Evolutionary conservation across 2,888 invertebrate genomes (phyloP).

Genomic region (Xylota sylvarum): DNA sequence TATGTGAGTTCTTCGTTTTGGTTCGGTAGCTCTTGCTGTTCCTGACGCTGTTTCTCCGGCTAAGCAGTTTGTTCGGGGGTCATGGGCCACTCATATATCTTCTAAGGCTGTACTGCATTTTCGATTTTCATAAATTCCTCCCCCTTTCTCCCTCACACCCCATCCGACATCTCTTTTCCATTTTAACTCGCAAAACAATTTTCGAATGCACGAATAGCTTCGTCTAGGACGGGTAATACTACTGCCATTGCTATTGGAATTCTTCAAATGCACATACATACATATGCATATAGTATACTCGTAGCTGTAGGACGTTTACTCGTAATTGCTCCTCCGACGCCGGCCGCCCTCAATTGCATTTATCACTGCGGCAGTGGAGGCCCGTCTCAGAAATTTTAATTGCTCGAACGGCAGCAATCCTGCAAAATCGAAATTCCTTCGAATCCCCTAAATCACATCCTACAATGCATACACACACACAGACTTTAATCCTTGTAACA

Average conservation of each 20-base stretch:
- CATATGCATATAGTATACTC: no score
- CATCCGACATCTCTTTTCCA: neutral
- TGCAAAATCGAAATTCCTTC: constrained; percentile 75
- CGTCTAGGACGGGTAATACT: constrained; percentile 41
- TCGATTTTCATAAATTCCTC: constrained; percentile 77
- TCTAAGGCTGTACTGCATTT: constrained; percentile 68
- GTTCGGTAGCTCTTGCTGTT: constrained; percentile 53
- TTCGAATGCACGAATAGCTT: constrained; percentile 73
- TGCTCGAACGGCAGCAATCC: constrained; percentile 74
- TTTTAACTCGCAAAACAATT: constrained; percentile 61
- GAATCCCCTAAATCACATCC: constrained; percentile 75
- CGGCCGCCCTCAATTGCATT: constrained; percentile 57
- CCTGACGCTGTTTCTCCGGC: constrained; percentile 30
- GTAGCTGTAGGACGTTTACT: constrained; percentile 38
- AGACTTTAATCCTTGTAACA: constrained; percentile 56
- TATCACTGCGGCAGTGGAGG: constrained; percentile 67
- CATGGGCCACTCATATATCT: constrained; percentile 66
- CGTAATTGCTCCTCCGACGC: constrained; percentile 48
- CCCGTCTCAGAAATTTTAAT: constrained; percentile 74
- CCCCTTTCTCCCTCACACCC: neutral
- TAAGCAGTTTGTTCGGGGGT: constrained; percentile 61
- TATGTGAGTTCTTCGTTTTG: constrained; percentile 45
- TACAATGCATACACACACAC: constrained; percentile 53
- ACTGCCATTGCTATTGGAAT: constrained; percentile 64
- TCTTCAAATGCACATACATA: constrained; percentile 67